phyloP scores from a whole-genome alignment of 2,888 invertebrate species.

The Apodemia mormo region DNA sequence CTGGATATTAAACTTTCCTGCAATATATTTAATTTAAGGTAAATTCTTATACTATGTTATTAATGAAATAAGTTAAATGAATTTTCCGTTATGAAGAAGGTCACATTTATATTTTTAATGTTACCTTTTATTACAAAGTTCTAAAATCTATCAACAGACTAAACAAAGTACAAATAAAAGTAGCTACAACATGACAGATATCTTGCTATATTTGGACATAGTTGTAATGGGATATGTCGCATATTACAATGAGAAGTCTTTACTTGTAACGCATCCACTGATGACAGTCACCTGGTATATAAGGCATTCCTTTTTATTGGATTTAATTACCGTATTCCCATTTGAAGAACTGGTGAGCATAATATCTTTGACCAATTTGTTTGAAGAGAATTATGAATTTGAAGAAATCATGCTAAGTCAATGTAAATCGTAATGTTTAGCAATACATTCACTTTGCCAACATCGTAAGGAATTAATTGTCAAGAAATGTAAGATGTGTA shows the following conservation, averaged over 20 bases:
- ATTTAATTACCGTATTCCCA: slow-evolving; percentile 66
- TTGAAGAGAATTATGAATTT: neutral
- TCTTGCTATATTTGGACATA: slow-evolving; percentile 62
- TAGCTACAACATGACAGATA: slow-evolving; percentile 50
- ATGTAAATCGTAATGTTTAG: too few relatives aligned
- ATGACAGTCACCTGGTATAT: slow-evolving; percentile 64
- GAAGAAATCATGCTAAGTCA: neutral
- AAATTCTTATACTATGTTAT: too few relatives aligned
- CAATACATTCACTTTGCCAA: too few relatives aligned
- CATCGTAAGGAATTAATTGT: too few relatives aligned
- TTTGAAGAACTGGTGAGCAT: slow-evolving; percentile 62
- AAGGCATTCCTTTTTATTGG: slow-evolving; percentile 62
- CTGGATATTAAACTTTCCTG: too few relatives aligned
- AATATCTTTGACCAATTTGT: neutral
- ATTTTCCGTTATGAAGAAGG: too few relatives aligned
- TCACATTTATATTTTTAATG: too few relatives aligned
- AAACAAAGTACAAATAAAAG: slow-evolving; percentile 49
- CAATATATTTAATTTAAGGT: too few relatives aligned
- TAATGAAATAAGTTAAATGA: too few relatives aligned
- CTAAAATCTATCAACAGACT: slow-evolving; percentile 44
- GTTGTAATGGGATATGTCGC: slow-evolving; percentile 72
- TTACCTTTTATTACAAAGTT: too few relatives aligned
- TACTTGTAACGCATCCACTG: slow-evolving; percentile 73
- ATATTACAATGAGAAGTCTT: slow-evolving; percentile 67
- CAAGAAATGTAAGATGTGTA: too few relatives aligned